Evolutionary conservation across 2,888 invertebrate genomes (phyloP).

Genomic region (Agrilus cyanescens): DNA sequence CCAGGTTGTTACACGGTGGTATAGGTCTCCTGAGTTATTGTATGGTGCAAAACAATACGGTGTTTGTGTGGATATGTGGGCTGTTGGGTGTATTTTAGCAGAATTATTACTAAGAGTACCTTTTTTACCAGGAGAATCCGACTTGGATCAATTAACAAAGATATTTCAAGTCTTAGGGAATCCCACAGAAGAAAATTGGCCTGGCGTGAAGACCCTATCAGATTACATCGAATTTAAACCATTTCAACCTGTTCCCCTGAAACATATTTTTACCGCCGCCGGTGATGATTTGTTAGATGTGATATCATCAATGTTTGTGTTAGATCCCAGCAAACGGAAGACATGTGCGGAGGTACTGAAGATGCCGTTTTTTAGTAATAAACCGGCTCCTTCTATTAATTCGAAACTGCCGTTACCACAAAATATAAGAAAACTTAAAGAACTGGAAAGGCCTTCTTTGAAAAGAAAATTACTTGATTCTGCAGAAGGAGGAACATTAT

Average conservation of each 20-base stretch:
- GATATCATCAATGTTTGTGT: constrained; percentile 60
- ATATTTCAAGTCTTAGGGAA: constrained; percentile 94
- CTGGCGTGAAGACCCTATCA: constrained; percentile 65
- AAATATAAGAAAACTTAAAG: constrained; percentile 43
- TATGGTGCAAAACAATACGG: constrained; percentile 94
- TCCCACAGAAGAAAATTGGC: constrained; percentile 88
- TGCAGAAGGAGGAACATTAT: constrained; percentile 54
- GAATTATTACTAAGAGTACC: constrained; percentile 86
- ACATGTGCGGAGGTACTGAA: constrained; percentile 74
- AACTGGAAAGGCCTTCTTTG: constrained; percentile 53
- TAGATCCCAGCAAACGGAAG: constrained; percentile 74
- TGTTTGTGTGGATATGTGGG: constrained; percentile 97
- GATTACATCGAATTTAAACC: constrained; percentile 90
- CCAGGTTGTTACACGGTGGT: constrained; percentile 95
- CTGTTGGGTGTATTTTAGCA: constrained; percentile 94
- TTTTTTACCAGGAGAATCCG: constrained; percentile 92
- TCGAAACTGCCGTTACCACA: constrained; percentile 72
- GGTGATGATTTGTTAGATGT: constrained; percentile 80
- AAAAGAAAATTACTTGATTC: constrained; percentile 67
- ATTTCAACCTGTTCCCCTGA: constrained; percentile 71
- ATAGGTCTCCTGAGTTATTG: constrained; percentile 84
- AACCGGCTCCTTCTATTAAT: constrained; percentile 78
- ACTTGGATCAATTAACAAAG: constrained; percentile 89
- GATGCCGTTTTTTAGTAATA: constrained; percentile 84
- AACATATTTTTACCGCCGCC: constrained; percentile 92